Percentiles rank a stretch among this genome's conserved stretches.
These are phyloP conservation scores for Hirtodrosophila histrioides DNA, from an alignment of 2,888 invertebrate species.

Conservation along the genomic window DNA sequence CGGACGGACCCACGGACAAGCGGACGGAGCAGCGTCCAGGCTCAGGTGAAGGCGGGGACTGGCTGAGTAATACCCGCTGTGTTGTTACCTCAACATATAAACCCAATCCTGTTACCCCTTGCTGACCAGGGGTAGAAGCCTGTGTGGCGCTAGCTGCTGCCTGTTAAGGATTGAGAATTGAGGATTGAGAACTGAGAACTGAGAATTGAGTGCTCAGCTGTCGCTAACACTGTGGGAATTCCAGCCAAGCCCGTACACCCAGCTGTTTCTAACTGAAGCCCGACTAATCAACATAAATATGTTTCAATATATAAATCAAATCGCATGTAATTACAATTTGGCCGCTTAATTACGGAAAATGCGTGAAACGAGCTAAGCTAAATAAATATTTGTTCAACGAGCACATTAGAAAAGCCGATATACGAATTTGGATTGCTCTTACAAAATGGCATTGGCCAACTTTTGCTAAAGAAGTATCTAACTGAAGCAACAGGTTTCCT, in stretches of 20 bases:
- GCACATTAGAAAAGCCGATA: not conserved
- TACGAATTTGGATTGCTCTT: constrained; percentile 19
- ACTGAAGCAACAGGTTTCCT: too few species aligned
- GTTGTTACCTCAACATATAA: constrained; percentile 29
- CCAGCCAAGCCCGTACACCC: constrained; percentile 7
- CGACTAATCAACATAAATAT: constrained; percentile 28
- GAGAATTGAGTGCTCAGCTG: constrained; percentile 61
- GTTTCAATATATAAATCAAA: constrained; percentile 51
- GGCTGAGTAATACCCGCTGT: constrained; percentile 39
- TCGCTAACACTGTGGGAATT: constrained; percentile 53
- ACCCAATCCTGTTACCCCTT: constrained; percentile 18
- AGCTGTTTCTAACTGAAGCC: not conserved
- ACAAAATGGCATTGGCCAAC: too few species aligned
- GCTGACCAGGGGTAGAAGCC: constrained; percentile 10
- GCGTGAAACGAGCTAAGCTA: constrained; percentile 45
- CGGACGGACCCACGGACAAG: constrained; percentile 19
- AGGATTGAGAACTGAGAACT: too few species aligned
- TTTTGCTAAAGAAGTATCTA: too few species aligned
- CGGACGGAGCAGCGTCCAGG: not conserved
- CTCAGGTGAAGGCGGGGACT: constrained; percentile 16
- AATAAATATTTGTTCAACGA: constrained; percentile 11
- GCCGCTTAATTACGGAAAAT: constrained; percentile 60
- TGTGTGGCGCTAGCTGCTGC: constrained; percentile 46
- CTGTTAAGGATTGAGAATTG: not conserved
- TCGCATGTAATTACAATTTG: constrained; percentile 67